phyloP scores from a whole-genome alignment of 2,797 vertebrate genomes.

The Xenops minutus region DNA sequence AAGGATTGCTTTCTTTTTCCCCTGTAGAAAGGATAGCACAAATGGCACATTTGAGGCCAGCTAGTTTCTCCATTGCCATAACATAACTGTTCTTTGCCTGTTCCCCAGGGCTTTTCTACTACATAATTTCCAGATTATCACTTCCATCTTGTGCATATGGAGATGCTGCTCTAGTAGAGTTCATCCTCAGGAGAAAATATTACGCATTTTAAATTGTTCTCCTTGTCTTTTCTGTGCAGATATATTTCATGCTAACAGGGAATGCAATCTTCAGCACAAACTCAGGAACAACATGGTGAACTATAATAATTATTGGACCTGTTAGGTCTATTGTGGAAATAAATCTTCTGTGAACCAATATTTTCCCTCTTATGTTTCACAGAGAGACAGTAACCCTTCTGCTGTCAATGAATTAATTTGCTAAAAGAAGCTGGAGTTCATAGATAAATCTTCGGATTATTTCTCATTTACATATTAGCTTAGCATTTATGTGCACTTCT shows the following conservation, averaged over 20 bases:
- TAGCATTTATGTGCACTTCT: constrained; percentile 76
- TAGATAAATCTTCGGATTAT: constrained; percentile 79
- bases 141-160: constrained; percentile 56
- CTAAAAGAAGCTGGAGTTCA: constrained; percentile 77
- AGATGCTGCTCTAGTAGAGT: constrained; percentile 24
- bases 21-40: neutral
- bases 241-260: constrained; percentile 61
- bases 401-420: constrained; percentile 80
- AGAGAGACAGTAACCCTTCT: constrained; percentile 77
- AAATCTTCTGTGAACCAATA: constrained; percentile 74
- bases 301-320: constrained; percentile 59
- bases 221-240: constrained; percentile 57
- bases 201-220: constrained; percentile 55
- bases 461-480: constrained; percentile 78
- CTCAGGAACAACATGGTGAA: constrained; percentile 56
- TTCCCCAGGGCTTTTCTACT: neutral
- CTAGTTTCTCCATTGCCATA: neutral
- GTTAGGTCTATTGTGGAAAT: constrained; percentile 73
- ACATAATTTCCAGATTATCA: constrained; percentile 35
- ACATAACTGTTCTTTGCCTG: neutral
- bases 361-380: constrained; percentile 73
- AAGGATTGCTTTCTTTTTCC: neutral
- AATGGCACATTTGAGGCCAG: neutral
- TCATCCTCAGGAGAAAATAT: constrained; percentile 64
- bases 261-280: constrained; percentile 70